Percentiles rank a stretch among this genome's conserved stretches.
phyloP scores from a whole-genome alignment of 2,797 vertebrate genomes.

The Phataginus tricuspis region DNA sequence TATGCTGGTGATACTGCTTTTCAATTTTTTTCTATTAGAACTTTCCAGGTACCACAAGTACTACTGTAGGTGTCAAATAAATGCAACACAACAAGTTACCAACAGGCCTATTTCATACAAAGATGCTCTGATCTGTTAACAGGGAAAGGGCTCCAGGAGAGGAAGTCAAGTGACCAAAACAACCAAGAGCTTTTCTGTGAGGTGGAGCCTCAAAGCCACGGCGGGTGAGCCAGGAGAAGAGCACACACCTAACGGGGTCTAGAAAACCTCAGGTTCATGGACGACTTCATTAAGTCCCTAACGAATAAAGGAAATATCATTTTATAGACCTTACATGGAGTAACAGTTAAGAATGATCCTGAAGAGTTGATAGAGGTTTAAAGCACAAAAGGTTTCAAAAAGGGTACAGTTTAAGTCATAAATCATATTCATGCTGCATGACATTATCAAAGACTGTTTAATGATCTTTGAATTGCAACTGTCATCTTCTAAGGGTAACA shows the following conservation, averaged over 20 bases:
- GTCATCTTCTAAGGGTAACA: constrained; percentile 15
- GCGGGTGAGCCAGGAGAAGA: background rate
- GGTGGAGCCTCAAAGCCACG: background rate
- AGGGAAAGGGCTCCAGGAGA: background rate
- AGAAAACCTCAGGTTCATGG: background rate
- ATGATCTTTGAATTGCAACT: constrained; percentile 23
- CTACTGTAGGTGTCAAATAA: background rate
- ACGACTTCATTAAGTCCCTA: constrained; percentile 20
- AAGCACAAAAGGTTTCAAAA: constrained; percentile 32
- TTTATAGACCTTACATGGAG: background rate
- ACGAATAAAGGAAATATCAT: background rate
- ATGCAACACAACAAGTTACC: background rate
- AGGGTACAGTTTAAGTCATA: constrained; percentile 16
- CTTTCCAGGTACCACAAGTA: background rate
- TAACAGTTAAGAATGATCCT: constrained; percentile 44
- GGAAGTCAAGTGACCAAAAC: constrained; percentile 28
- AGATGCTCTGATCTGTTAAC: background rate
- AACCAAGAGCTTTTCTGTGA: background rate
- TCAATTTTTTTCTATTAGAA: constrained; percentile 10
- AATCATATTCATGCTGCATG: background rate
- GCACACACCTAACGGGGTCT: background rate
- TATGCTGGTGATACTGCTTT: background rate
- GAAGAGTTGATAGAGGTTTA: constrained; percentile 20
- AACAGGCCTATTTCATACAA: background rate
- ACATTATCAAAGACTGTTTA: constrained; percentile 28